A percentile compares a stretch with the other conserved stretches of the same genome.
These are phyloP conservation scores for Piaya cayana DNA, from an alignment of 2,113 vertebrate species.

Conservation along the genomic window DNA sequence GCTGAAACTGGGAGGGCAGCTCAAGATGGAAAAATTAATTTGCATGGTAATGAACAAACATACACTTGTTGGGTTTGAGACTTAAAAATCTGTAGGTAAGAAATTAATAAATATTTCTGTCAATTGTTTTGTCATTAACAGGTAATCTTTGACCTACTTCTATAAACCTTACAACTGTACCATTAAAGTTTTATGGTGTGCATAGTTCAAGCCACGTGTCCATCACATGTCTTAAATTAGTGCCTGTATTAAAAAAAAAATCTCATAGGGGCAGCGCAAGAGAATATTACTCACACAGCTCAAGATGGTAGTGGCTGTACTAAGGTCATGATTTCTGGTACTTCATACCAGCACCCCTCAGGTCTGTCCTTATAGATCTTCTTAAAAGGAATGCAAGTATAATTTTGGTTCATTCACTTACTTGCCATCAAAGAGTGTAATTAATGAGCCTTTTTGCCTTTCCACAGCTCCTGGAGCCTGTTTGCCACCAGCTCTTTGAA, in stretches of 20 bases:
- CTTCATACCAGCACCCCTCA: neutral
- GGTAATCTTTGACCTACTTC: neutral
- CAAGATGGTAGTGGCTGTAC: neutral
- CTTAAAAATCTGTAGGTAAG: neutral
- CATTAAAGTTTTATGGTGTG: neutral
- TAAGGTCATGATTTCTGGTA: neutral
- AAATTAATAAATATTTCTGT: neutral
- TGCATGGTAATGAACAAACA: neutral
- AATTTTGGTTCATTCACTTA: neutral
- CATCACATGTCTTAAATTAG: neutral
- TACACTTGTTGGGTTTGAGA: neutral
- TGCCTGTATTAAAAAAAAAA: neutral
- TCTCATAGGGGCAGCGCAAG: neutral
- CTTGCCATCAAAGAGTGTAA: neutral
- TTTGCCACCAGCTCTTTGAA: constrained; percentile 98
- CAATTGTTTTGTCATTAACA: neutral
- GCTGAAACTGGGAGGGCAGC: neutral
- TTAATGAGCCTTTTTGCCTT: neutral
- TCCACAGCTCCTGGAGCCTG: constrained; percentile 91
- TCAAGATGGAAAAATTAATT: neutral
- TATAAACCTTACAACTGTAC: neutral
- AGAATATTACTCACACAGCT: neutral
- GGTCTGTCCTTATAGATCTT: neutral
- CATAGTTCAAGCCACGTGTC: neutral
- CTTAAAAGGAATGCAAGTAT: neutral